phyloP scores from a whole-genome alignment of 64 coral and sea anemone genomes.

The Platygyra sinensis region DNA sequence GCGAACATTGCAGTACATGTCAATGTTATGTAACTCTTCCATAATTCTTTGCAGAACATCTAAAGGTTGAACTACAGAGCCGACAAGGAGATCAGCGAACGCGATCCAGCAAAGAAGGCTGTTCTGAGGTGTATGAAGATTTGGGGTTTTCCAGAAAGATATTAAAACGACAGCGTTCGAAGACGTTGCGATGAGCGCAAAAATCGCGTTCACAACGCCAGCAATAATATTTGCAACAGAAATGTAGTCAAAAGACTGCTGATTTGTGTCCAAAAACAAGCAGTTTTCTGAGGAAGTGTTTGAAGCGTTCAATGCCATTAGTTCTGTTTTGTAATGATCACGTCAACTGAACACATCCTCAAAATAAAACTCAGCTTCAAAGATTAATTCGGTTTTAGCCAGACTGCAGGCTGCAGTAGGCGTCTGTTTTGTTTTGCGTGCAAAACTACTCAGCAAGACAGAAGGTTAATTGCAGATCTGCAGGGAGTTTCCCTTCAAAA shows the following conservation, averaged over 20 bases:
- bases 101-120: constrained; percentile 16
- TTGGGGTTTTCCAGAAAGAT: constrained; percentile 20
- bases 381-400: neutral
- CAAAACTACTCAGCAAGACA: no score
- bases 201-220: neutral
- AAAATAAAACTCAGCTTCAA: neutral
- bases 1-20: neutral
- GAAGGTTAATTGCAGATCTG: no score
- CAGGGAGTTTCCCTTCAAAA: no score
- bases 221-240: neutral
- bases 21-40: neutral
- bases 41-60: neutral
- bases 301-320: neutral
- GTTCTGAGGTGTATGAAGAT: constrained; percentile 5
- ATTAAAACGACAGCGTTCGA: constrained; percentile 15
- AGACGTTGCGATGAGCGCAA: neutral
- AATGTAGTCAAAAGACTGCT: neutral
- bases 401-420: neutral
- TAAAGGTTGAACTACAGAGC: constrained; percentile 18
- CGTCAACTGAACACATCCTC: neutral
- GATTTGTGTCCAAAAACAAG: neutral
- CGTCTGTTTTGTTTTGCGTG: no score
- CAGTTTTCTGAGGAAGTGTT: neutral
- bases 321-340: neutral
- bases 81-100: constrained; percentile 9